Evolutionary conservation across 2,797 vertebrate genomes (phyloP).

Genomic region (Trachops cirrhosus): DNA sequence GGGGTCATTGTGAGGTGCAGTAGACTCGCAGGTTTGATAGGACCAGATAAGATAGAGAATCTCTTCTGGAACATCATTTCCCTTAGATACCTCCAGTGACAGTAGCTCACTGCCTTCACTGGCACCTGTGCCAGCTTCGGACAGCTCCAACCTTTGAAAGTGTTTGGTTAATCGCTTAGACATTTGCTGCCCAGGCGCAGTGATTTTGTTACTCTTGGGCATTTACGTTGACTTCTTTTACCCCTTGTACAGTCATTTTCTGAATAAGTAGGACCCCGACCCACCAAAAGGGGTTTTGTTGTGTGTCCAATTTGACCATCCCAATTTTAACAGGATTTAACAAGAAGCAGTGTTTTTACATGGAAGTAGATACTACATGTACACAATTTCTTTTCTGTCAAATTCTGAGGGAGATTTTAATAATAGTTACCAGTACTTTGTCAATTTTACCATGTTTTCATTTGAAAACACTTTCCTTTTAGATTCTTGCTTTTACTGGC

Average conservation of each 20-base stretch:
- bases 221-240: background rate
- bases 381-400: background rate
- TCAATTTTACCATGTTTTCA: background rate
- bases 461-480: slow-evolving; percentile 27
- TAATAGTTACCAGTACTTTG: background rate
- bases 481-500: background rate
- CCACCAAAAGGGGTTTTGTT: background rate
- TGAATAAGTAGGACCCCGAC: background rate
- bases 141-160: background rate
- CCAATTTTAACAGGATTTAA: background rate
- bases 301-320: background rate
- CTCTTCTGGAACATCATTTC: background rate
- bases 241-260: background rate
- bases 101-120: background rate
- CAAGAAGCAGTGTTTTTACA: background rate
- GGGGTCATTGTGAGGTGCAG: background rate
- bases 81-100: background rate
- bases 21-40: no score
- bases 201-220: background rate
- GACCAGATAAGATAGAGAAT: background rate
- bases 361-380: background rate
- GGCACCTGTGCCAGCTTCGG: background rate
- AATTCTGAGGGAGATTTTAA: background rate
- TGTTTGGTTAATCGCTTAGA: background rate
- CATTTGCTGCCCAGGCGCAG: rapidly evolving